phyloP scores from a whole-genome alignment of 2,797 vertebrate species.

The Glyptemys insculpta region DNA sequence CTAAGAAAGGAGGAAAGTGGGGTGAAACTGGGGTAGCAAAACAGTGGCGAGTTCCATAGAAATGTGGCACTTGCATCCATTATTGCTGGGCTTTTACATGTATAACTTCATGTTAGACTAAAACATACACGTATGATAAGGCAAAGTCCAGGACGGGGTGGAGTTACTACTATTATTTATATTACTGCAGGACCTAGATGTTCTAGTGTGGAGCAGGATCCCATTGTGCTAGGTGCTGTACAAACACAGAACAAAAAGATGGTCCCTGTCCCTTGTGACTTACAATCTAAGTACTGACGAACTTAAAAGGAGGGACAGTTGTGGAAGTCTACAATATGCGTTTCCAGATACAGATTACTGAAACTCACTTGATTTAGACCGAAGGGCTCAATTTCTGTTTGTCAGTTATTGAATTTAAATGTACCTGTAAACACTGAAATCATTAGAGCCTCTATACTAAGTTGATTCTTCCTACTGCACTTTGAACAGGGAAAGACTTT shows the following conservation, averaged over 20 bases:
- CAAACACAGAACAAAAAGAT: not conserved
- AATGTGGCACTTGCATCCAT: conserved; percentile 56
- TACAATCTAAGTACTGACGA: not conserved
- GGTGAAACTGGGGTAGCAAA: conserved; percentile 60
- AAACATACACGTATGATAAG: conserved; percentile 17
- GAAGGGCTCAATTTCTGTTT: not conserved
- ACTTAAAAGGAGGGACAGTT: not conserved
- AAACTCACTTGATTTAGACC: conserved; percentile 20
- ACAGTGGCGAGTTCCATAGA: conserved; percentile 58
- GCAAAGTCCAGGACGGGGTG: conserved; percentile 1
- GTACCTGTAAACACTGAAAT: rapidly evolving
- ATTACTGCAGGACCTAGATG: no score
- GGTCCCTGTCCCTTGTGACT: not conserved
- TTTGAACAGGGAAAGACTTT: not conserved
- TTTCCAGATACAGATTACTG: not conserved
- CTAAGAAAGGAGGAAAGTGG: conserved; percentile 69
- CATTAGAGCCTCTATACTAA: not conserved
- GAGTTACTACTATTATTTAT: not conserved
- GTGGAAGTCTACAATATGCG: not conserved
- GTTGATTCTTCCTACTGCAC: not conserved
- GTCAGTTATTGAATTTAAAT: not conserved
- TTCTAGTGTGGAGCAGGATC: not conserved
- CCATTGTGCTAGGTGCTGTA: not conserved
- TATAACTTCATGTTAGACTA: conserved; percentile 22
- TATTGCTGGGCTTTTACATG: conserved; percentile 50